These are phyloP conservation scores for Tyto alba DNA, from an alignment of 2,113 vertebrate species.

Conservation along the genomic window DNA sequence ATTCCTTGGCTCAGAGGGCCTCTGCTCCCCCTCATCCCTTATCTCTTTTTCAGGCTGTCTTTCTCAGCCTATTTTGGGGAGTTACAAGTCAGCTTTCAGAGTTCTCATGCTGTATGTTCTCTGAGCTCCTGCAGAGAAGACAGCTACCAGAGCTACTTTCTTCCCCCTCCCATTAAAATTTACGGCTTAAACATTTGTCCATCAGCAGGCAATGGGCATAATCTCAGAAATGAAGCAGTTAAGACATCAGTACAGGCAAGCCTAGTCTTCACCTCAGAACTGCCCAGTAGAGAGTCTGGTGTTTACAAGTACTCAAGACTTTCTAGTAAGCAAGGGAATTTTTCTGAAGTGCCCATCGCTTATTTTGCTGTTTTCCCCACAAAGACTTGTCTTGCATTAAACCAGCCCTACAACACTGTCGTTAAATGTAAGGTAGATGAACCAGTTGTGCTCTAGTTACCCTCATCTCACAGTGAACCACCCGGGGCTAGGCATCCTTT, in stretches of 20 bases:
- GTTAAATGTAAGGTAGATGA: not conserved
- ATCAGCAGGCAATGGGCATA: rapidly evolving
- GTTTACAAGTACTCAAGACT: not conserved
- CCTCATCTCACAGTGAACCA: not conserved
- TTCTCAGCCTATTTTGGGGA: too few relatives aligned
- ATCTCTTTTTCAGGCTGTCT: too few relatives aligned
- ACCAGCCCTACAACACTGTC: too few relatives aligned
- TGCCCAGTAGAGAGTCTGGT: not conserved
- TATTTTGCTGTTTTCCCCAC: not conserved
- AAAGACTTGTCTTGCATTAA: not conserved
- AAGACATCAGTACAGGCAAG: not conserved
- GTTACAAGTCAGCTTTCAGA: too few relatives aligned
- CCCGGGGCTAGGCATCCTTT: not conserved
- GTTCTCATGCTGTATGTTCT: too few relatives aligned
- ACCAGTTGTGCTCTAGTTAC: not conserved
- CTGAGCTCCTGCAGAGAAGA: not conserved
- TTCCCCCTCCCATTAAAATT: not conserved
- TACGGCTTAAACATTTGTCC: not conserved
- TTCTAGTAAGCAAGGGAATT: not conserved
- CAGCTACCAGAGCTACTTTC: not conserved
- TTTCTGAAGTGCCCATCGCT: not conserved
- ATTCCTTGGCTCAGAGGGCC: too few relatives aligned
- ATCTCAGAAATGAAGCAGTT: not conserved
- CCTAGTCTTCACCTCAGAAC: not conserved
- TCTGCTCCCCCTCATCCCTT: too few relatives aligned